Evolutionary conservation across 64 coral and sea anemone genomes (phyloP), one percentile per base, ranked within the genome.

Genomic region (Catalaphyllia jardinei): DNA sequence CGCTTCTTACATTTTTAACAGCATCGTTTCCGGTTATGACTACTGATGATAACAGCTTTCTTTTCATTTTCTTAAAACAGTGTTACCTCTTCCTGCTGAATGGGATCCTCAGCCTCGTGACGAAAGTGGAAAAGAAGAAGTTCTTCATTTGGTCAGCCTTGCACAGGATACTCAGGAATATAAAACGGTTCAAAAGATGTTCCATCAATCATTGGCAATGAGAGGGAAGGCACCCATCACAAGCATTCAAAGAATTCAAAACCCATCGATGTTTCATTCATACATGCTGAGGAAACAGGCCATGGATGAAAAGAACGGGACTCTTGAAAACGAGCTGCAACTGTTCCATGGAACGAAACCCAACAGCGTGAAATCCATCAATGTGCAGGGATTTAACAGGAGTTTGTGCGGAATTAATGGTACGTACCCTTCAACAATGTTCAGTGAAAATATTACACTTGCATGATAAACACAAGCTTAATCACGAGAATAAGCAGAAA

Each of bases 171-270:
- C 72, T 20, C 19, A 42, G 30, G 90, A 92, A 28, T 92, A 77
- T 63, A 74, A 86, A 59, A 77, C 4, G 29, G 73, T 92, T 12
- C 3, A 65, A 12, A 63, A 85, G 8, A 85, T 51, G 62, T 85
- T 85, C 12, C 42, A 71, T 17, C 22, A 75, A 12, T 60, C 86
- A n/a, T n/a, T n/a, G n/a, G n/a, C n/a, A 29, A 13, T 75, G 71
- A 22, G 62, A 74, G 49, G 73, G 24, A 92, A 63, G 18, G 81
- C 72, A 16, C 18, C 39, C 2, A 92, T 92, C 8, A 65, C 10
- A 8, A 86, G 38, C 13, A 92, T 92, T 9, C 73, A 92, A n/a
- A 59, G 90, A 76, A 79, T 92, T 86, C 90, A 92, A 65, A 92
- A 92, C 42, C 90, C 90, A 25, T 83, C 73, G 31, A 31, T 92